Base-by-base conservation (phyloP, 2,888 invertebrate species). In the Zygothrica quintamaculata region DNA sequence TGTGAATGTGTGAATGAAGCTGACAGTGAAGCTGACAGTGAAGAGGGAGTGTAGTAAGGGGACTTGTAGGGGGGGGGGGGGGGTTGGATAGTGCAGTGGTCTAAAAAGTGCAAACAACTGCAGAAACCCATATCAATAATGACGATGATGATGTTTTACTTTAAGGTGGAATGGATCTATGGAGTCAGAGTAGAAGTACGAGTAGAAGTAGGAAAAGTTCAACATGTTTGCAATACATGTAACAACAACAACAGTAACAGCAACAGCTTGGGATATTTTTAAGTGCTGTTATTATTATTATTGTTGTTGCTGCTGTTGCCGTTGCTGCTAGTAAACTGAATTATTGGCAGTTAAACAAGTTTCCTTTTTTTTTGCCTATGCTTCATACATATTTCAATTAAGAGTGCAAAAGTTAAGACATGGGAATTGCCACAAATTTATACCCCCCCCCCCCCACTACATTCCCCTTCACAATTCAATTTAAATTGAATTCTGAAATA, bases 101-200 rank as follows among this genome's bases (percentile, higher is more conserved):
- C 43, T 52, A 61, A 65, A 74, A 78, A 64, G 59, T 77, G 84
- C 80, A 74, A 67, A 66, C 82, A 79, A 74, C 68, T 74, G 79
- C 77, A 74, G n/a, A 66, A 73, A 79, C 65, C 62, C 73, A 79
- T 79, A 79, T 79, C 84, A 79, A 80, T 79, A 65, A 75, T 80
- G 69, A 65, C 69, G 65, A 70, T 72, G 77, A 72, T 72, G 80
- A 74, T 69, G 77, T 50, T 61, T 50, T 40, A 29, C 47, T 12
- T 5, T 2, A 36, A 36, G 13, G 15, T 2, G 18, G 7, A 1
- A n/a, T n/a, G 11, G 1, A 3, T 22, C 18, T 22, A 5, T 22
- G 18, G 0, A 3, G 39, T 9, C 7, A 29, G 18, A 7, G 46
- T 11, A 0, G 29, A 3, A 0, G 11, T n/a, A 12, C 8, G 9